Evolutionary conservation across 2,888 invertebrate species (phyloP).

Genomic region (Epicampocera succincta): DNA sequence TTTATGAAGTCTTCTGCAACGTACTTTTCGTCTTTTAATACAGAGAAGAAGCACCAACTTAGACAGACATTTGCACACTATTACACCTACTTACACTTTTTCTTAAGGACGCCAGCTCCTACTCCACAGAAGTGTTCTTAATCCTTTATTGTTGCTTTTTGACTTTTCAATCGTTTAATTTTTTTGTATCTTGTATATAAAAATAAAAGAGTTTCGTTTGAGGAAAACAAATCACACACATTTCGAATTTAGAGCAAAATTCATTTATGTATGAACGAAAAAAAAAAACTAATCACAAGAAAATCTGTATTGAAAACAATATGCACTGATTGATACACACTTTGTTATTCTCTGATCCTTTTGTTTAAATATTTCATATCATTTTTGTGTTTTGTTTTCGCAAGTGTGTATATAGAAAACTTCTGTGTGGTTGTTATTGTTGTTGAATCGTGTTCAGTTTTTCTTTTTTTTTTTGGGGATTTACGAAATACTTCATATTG

Average conservation of each 20-base stretch:
- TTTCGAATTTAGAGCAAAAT: not conserved
- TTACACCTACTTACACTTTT: too few species aligned
- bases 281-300: not conserved
- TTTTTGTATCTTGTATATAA: too few species aligned
- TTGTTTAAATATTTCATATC: slow-evolving; percentile 15
- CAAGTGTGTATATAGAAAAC: not conserved
- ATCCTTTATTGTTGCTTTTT: too few species aligned
- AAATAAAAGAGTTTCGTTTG: not conserved
- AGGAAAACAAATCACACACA: not conserved
- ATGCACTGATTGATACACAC: slow-evolving; percentile 39
- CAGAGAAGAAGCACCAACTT: too few species aligned
- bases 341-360: slow-evolving; percentile 18
- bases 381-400: slow-evolving; percentile 21
- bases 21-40: too few species aligned
- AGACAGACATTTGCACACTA: too few species aligned
- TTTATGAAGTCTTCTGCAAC: too few species aligned
- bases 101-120: too few species aligned
- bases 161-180: too few species aligned
- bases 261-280: not conserved
- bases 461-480: not conserved
- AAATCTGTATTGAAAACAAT: slow-evolving; percentile 12
- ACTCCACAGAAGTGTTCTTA: too few species aligned
- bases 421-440: not conserved
- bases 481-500: slow-evolving; percentile 32
- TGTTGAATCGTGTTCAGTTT: not conserved